Base-by-base conservation (phyloP, 2,888 invertebrate species). In the Punctoribates punctum region DNA sequence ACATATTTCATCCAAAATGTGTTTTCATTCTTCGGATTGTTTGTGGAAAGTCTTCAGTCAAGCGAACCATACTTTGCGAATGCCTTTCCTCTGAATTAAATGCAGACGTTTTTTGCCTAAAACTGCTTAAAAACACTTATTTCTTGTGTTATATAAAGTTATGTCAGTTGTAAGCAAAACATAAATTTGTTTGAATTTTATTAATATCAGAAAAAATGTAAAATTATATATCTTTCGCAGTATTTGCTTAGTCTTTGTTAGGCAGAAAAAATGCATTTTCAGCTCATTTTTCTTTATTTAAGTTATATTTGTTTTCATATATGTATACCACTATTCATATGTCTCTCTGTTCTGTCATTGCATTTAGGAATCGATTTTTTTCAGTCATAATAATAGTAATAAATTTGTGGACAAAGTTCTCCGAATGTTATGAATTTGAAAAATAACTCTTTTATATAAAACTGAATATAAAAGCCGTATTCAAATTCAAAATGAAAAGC, bases 401-500 rank as follows among this genome's bases (percentile, higher is more conserved):
- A 25, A 57, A 57, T 57, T 23, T 57, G 57, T 57, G 57, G 4
- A 13, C 23, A 25, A n/a, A 57, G 25, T n/a, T n/a, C 17, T 57
- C 25, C 20, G 25, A 57, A 57, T 57, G 57, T 25, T 57, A 57
- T 57, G 57, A 57, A 23, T 57, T 57, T 57, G 57, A 57, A 57
- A 57, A 23, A 57, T 57, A 23, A 25, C 23, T 57, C 57, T 57
- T 20, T 57, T 57, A 20, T 57, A 57, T 57, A 57, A 13, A 57
- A 13, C 20, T 57, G 6, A 20, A 57, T 57, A 5, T 51, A 6
- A 51, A 51, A 51, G 51, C 20, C 51, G n/a, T 51, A 51, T 48
- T 48, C 6, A 48, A 5, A 34, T 34, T 34, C 34, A 34, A 34
- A 34, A 34, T 34, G 34, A 34, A 34, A 34, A 34, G 34, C 34